Evolutionary conservation across 2,113 vertebrate genomes (phyloP).

Genomic region (Turnix velox): DNA sequence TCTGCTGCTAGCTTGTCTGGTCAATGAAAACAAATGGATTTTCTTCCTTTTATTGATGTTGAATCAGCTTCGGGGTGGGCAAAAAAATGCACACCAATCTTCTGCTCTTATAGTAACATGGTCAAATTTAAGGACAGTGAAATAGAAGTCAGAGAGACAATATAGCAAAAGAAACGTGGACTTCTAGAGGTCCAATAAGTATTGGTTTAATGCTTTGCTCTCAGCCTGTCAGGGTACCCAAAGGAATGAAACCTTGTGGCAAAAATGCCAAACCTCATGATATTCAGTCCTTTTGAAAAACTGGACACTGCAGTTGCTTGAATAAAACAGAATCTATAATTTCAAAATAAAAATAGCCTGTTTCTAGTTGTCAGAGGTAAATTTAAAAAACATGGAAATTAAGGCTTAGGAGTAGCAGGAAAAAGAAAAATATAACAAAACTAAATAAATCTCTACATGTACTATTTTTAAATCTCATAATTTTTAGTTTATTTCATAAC

Average conservation of each 20-base stretch:
- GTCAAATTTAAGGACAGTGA: background rate
- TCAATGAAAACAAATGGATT: background rate
- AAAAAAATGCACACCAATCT: background rate
- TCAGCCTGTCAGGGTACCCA: background rate
- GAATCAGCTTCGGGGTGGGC: background rate
- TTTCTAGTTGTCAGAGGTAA: background rate
- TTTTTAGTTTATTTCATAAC: conserved; percentile 9
- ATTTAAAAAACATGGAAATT: background rate
- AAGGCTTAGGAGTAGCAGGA: background rate
- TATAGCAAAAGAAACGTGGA: background rate
- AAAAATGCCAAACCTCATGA: conserved; percentile 6
- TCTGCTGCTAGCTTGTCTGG: background rate
- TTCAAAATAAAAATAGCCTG: conserved; percentile 10
- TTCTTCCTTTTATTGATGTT: background rate
- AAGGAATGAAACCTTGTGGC: background rate
- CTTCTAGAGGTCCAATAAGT: background rate
- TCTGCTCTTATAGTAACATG: background rate
- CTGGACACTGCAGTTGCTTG: background rate
- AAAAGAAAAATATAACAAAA: background rate
- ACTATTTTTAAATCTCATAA: background rate
- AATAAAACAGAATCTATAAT: background rate
- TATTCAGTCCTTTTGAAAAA: background rate
- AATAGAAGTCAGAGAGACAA: background rate
- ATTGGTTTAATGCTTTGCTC: background rate
- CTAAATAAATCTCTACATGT: background rate